Evolutionary conservation across 2,113 vertebrate genomes (phyloP).

Genomic region (Lycocorax pyrrhopterus): DNA sequence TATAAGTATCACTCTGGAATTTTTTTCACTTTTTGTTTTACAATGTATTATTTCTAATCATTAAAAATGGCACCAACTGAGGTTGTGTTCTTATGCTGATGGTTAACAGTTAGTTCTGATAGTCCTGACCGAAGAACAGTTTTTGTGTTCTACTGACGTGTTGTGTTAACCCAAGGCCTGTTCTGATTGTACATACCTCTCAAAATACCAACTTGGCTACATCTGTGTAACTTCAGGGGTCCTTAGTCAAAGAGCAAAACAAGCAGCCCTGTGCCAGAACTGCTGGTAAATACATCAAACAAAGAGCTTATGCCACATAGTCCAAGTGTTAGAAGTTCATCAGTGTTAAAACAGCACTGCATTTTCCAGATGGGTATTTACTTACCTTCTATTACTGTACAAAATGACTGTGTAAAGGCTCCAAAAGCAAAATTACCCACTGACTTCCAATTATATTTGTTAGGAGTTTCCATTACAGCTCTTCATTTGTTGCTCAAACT

Average conservation of each 20-base stretch:
- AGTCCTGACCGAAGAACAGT: not conserved
- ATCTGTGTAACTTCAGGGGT: not conserved
- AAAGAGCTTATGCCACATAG: not conserved
- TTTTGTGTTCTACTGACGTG: not conserved
- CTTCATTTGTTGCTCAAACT: not conserved
- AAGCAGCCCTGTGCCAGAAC: not conserved
- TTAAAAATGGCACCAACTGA: slow-evolving; percentile 58
- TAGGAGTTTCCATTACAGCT: not conserved
- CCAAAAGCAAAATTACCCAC: not conserved
- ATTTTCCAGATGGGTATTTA: not conserved
- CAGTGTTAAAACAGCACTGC: not conserved
- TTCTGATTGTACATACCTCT: not conserved
- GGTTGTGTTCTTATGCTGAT: slow-evolving; percentile 42
- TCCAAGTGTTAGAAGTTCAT: not conserved
- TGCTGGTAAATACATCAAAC: not conserved
- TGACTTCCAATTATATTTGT: not conserved
- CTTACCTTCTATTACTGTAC: not conserved
- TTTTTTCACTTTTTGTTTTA: slow-evolving; percentile 50
- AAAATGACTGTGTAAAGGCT: not conserved
- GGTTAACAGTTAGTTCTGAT: not conserved
- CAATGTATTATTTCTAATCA: slow-evolving; percentile 51
- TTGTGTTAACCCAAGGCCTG: not conserved
- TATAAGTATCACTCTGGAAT: slow-evolving; percentile 40
- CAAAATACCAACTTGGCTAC: not conserved
- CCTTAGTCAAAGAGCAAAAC: not conserved